A percentile compares a stretch with the other conserved stretches of the same genome.
These are phyloP conservation scores for Mormyrus lacerda DNA, from an alignment of 2,113 vertebrate genomes.

Conservation along the genomic window DNA sequence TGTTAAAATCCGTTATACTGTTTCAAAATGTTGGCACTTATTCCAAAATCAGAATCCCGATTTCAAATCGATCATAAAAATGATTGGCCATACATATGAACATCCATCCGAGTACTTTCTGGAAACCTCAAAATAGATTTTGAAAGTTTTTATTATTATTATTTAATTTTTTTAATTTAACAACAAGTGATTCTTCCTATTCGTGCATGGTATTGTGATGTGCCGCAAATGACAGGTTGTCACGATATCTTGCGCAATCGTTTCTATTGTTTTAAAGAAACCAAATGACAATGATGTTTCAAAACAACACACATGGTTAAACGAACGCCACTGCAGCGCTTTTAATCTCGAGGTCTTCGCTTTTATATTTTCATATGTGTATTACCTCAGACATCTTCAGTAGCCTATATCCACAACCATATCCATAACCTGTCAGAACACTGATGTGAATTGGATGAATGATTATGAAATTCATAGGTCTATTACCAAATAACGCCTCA, in stretches of 20 bases:
- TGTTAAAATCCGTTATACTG: background rate
- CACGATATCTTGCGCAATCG: conserved; percentile 10
- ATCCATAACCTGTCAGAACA: background rate
- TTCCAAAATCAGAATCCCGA: background rate
- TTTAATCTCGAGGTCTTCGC: background rate
- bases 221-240: background rate
- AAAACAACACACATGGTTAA: conserved; percentile 2
- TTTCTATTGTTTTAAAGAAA: background rate
- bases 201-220: background rate
- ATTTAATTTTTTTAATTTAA: background rate
- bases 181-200: background rate
- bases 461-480: background rate
- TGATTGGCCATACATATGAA: background rate
- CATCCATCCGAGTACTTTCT: background rate
- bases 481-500: background rate
- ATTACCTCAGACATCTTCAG: background rate
- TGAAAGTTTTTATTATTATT: background rate
- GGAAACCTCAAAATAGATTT: background rate
- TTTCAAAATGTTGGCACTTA: background rate
- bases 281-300: background rate
- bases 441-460: background rate
- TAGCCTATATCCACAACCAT: background rate
- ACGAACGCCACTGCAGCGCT: background rate
- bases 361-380: background rate
- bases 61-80: background rate